Base-by-base conservation (phyloP, 1,140 invertebrate genomes). In the Rhopalosiphum padi region DNA sequence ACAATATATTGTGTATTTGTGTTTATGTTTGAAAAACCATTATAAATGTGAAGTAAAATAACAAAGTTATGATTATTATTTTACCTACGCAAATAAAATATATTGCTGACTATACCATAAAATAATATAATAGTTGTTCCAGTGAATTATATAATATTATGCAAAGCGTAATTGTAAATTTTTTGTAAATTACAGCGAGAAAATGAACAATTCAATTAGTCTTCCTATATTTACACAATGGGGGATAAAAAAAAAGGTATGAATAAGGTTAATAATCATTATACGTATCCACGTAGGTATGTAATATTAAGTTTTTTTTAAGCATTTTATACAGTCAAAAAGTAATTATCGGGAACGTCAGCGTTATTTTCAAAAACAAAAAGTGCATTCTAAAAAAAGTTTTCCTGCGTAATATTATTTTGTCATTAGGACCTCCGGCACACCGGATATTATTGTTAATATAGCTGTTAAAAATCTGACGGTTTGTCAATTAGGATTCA, bases 401-500 rank as follows among this genome's bases (percentile, higher is more conserved):
- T 51, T 93, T 86, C 37, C 35, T n/a, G 37, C 25, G n/a, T 86
- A 86, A 53, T 55, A 43, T 85, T 85, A 41, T 85, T 48, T 25
- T 41, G 82, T 85, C 91, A 85, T 53, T 37, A 83, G 91, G 91
- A 93, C 91, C 91, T 53, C 91, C 91, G 82, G 48, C 22, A 60
- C 82, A 51, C 91, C 91, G 91, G 91, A 93, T 83, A 93, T 93
- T 53, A 53, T 93, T 93, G 46, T 93, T 93, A 93, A 85, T 86
- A 93, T 25, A 93, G 77, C 48, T 53, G 91, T 93, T 53, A n/a
- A 48, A 77, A 93, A 93, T 93, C 91, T 83, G 91, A 86, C 82
- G 91, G 82, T 37, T 53, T 60, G 68, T 93, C 91, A 93, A 85
- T 93, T 93, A 86, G 82, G 91, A 93, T 93, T 93, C 91, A 93